Evolutionary conservation across 2,797 vertebrate genomes (phyloP).

Genomic region (Girardinus metallicus): DNA sequence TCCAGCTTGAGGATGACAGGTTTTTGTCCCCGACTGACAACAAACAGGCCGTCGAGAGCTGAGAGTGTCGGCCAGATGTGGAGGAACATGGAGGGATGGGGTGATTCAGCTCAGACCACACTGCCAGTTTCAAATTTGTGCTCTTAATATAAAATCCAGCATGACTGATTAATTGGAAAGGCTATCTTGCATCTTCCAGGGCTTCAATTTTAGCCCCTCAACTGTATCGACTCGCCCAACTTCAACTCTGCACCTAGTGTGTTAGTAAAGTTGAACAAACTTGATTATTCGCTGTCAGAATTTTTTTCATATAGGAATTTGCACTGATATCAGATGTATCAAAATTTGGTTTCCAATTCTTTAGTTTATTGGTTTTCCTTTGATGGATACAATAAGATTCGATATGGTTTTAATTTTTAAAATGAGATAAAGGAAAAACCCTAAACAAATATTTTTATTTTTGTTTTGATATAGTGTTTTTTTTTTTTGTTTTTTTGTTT

Average conservation of each 20-base stretch:
- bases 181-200: not conserved
- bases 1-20: conserved; percentile 55
- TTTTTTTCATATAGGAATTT: not conserved
- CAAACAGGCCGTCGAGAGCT: conserved; percentile 31
- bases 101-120: conserved; percentile 41
- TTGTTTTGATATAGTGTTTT: not conserved
- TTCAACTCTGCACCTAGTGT: not conserved
- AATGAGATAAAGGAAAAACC: not conserved
- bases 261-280: not conserved
- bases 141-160: conserved; percentile 11
- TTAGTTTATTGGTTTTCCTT: not conserved
- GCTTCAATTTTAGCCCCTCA: not conserved
- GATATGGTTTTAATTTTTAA: too few relatives aligned
- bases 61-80: conserved; percentile 62
- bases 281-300: not conserved
- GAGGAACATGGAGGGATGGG: conserved; percentile 50
- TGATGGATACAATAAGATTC: too few relatives aligned
- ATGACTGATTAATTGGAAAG: not conserved
- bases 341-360: not conserved
- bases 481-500: not conserved
- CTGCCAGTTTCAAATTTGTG: conserved; percentile 3
- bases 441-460: not conserved
- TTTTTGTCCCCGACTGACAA: conserved; percentile 56
- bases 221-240: not conserved
- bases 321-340: not conserved